These are phyloP conservation scores for Lichenostomus cassidix DNA, from an alignment of 2,113 vertebrate species.

Conservation along the genomic window DNA sequence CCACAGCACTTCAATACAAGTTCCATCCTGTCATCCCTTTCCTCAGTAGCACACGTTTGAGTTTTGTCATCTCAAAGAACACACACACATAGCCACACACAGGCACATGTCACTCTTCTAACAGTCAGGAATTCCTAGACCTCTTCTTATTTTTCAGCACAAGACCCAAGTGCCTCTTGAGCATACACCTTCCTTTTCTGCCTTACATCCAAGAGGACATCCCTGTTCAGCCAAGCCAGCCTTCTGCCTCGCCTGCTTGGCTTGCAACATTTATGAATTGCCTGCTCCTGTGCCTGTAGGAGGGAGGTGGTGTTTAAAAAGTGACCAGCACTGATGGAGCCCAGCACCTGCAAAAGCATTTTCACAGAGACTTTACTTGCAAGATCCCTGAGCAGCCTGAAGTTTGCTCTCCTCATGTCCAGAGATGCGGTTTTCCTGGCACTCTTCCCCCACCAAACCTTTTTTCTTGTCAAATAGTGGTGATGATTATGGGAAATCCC, in stretches of 20 bases:
- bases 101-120: not conserved
- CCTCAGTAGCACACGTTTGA: not conserved
- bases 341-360: not conserved
- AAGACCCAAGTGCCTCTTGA: not conserved
- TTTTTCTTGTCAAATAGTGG: fast-evolving
- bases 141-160: not conserved
- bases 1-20: not conserved
- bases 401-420: not conserved
- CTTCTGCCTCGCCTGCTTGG: not conserved
- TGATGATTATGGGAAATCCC: not conserved
- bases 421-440: not conserved
- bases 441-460: not conserved
- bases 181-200: not conserved
- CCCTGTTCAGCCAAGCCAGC: not conserved
- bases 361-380: not conserved
- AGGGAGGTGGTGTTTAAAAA: not conserved
- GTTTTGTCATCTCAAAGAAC: not conserved
- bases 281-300: not conserved
- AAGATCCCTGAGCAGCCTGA: not conserved
- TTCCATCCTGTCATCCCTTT: not conserved
- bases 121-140: not conserved
- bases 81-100: fast-evolving
- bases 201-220: not conserved
- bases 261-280: not conserved
- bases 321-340: not conserved